A percentile compares a stretch with the other conserved stretches of the same genome.
Evolutionary conservation across 2,113 vertebrate species (phyloP).

Genomic region (Chrysochloris asiatica): DNA sequence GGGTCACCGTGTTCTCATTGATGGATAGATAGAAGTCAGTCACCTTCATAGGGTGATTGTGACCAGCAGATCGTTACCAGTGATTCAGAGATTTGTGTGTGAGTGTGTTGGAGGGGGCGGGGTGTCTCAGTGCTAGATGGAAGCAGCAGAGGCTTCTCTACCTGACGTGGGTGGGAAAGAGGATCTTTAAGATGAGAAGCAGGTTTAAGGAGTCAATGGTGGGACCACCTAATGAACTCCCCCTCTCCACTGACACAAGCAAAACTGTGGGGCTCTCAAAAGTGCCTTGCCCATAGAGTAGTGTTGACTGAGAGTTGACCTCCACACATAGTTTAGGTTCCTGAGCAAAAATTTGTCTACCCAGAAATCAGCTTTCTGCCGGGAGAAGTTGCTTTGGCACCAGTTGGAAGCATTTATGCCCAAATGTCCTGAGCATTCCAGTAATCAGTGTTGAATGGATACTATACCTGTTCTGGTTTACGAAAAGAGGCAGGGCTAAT

Average conservation of each 20-base stretch:
- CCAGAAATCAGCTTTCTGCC: neutral
- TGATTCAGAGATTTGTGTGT: neutral
- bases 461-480: neutral
- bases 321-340: neutral
- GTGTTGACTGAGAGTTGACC: neutral
- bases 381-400: neutral
- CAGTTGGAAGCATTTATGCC: neutral
- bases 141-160: neutral
- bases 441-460: neutral
- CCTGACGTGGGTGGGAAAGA: neutral
- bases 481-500: neutral
- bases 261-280: neutral
- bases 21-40: neutral
- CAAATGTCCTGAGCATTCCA: neutral
- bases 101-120: neutral
- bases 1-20: neutral
- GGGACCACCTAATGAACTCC: neutral
- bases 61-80: neutral
- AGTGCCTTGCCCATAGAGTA: neutral
- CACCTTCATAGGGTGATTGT: neutral
- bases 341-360: neutral
- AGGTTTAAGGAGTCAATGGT: rapidly evolving
- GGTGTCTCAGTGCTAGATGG: neutral
- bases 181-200: neutral
- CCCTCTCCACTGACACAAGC: neutral